These are phyloP conservation scores for Agrilus mali DNA, from an alignment of 2,888 invertebrate species.

Conservation along the genomic window DNA sequence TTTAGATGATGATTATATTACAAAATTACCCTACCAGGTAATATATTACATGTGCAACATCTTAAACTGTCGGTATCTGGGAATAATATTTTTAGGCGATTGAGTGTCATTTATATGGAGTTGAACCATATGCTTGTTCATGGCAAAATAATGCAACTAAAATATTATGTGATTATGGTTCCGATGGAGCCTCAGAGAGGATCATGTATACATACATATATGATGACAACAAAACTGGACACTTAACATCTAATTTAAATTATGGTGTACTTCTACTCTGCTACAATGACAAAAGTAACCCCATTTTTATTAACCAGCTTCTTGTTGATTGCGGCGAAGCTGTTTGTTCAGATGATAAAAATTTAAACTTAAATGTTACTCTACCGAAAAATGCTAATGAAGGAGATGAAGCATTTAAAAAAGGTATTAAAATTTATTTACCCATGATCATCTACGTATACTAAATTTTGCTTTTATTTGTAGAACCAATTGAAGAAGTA, in stretches of 20 bases:
- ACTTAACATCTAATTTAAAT: slow-evolving; percentile 33
- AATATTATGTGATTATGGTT: slow-evolving; percentile 38
- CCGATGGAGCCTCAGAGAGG: slow-evolving; percentile 33
- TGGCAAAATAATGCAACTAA: slow-evolving; percentile 43
- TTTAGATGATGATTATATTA: slow-evolving; percentile 38
- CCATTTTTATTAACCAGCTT: slow-evolving; percentile 37
- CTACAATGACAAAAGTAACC: slow-evolving; percentile 29
- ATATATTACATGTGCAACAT: not conserved
- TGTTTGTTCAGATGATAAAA: slow-evolving; percentile 14
- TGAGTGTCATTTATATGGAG: slow-evolving; percentile 45
- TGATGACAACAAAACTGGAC: slow-evolving; percentile 27
- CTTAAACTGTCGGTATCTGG: too few relatives aligned
- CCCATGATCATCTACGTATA: too few relatives aligned
- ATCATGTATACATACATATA: slow-evolving; percentile 33
- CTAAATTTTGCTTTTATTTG: too few relatives aligned
- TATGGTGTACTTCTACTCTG: slow-evolving; percentile 41
- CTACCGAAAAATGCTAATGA: slow-evolving; percentile 9
- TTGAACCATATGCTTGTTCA: slow-evolving; percentile 34
- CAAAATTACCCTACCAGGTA: slow-evolving; percentile 41
- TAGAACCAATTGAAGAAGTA: too few relatives aligned
- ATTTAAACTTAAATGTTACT: slow-evolving; percentile 12
- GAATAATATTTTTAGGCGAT: slow-evolving; percentile 38
- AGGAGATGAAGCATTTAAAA: slow-evolving; percentile 8
- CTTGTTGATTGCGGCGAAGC: slow-evolving; percentile 41
- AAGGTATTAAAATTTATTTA: not conserved